These are phyloP conservation scores for Temnothorax ravouxi DNA, from an alignment of 2,888 invertebrate genomes.

Conservation along the genomic window DNA sequence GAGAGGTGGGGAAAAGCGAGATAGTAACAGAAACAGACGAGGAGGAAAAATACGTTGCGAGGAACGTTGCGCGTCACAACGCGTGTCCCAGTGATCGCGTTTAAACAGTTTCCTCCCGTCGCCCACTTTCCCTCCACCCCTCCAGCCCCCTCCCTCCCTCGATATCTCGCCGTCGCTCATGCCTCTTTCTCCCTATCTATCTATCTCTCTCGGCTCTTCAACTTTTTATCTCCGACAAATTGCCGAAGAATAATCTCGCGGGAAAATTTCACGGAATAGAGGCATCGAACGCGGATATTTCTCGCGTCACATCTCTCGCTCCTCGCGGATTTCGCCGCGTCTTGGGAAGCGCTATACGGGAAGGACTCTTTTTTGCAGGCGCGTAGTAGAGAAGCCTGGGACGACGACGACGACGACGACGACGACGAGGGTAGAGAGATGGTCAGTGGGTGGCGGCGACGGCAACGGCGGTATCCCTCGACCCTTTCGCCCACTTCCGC, in stretches of 20 bases:
- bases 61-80: conserved; percentile 60
- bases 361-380: conserved; percentile 65
- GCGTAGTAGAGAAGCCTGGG: conserved; percentile 65
- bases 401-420: conserved; percentile 42
- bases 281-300: conserved; percentile 13
- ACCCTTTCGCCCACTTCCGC: conserved; percentile 74
- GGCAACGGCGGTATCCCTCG: conserved; percentile 76
- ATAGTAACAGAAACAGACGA: conserved; percentile 69
- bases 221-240: conserved; percentile 40
- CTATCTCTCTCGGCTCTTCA: neutral
- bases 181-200: neutral
- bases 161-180: neutral
- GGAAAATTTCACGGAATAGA: neutral
- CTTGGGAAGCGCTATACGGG: conserved; percentile 44
- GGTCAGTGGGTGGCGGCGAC: conserved; percentile 82
- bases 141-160: neutral
- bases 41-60: conserved; percentile 45
- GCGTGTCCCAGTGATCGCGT: conserved; percentile 58
- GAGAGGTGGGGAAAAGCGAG: conserved; percentile 35
- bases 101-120: conserved; percentile 46
- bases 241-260: conserved; percentile 17
- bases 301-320: neutral
- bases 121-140: neutral
- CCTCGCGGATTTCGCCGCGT: conserved; percentile 40
- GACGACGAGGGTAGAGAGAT: conserved; percentile 70